These are phyloP conservation scores for Adelphocoris suturalis DNA, from an alignment of 2,888 invertebrate species.

Conservation along the genomic window DNA sequence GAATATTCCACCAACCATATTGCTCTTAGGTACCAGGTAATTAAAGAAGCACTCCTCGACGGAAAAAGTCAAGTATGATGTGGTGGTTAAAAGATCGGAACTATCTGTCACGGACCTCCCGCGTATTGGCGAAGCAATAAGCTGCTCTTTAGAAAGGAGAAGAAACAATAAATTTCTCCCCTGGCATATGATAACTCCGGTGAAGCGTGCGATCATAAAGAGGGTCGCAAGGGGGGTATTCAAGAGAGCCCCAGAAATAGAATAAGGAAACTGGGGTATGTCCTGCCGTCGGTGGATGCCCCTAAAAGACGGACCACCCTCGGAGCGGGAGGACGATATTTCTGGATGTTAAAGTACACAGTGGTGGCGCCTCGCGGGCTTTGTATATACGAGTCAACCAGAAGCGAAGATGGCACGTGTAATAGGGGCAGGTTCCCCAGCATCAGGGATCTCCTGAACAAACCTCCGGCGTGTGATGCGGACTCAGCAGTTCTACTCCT, in stretches of 20 bases:
- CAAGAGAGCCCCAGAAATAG: conserved; percentile 45
- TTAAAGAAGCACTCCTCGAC: too few species aligned
- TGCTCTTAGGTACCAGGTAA: too few species aligned
- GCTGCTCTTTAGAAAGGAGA: conserved; percentile 7
- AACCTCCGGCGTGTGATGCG: background rate
- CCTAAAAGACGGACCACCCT: conserved; percentile 59
- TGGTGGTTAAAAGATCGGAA: too few species aligned
- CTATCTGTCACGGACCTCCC: conserved; percentile 2
- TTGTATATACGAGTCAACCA: conserved; percentile 65
- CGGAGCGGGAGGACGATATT: conserved; percentile 67
- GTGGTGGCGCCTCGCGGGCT: conserved; percentile 68
- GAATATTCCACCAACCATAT: too few species aligned
- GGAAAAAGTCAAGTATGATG: too few species aligned
- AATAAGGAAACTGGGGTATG: conserved; percentile 64
- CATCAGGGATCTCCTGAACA: conserved; percentile 33
- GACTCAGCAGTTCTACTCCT: too few species aligned
- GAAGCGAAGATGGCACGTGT: conserved; percentile 64
- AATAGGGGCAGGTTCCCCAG: conserved; percentile 61
- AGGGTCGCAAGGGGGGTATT: background rate
- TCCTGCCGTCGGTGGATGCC: conserved; percentile 47
- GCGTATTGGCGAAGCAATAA: conserved; percentile 32
- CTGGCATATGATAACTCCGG: conserved; percentile 53
- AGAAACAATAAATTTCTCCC: conserved; percentile 58
- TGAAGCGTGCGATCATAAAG: conserved; percentile 49
- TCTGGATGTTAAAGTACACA: conserved; percentile 69